Percentiles rank a stretch among this genome's conserved stretches.
Conservation (phyloP, 2,888 invertebrate species). For the Scrobipalpa costella region DNA sequence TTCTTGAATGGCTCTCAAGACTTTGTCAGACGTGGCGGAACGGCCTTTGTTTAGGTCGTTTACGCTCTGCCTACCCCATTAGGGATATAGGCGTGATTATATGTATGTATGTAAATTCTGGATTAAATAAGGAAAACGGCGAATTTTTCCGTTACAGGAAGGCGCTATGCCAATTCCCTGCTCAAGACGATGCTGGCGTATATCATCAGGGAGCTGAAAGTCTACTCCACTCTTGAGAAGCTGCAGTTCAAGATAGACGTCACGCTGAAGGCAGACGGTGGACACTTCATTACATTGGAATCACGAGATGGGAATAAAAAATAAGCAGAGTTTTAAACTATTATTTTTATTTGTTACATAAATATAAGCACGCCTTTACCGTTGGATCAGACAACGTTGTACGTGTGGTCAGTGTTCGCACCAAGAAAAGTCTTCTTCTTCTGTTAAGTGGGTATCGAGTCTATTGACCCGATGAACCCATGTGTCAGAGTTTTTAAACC, state of each 20-base stretch:
- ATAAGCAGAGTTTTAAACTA: neutral
- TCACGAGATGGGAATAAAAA: conserved; percentile 29
- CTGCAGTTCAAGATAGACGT: conserved; percentile 54
- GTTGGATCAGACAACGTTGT: no score
- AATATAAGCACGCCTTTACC: neutral
- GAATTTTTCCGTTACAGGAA: conserved; percentile 47
- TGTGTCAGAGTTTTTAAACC: no score
- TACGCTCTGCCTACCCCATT: no score
- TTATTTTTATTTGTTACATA: neutral
- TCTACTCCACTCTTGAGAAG: conserved; percentile 49
- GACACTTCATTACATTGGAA: conserved; percentile 51
- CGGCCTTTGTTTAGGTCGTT: no score
- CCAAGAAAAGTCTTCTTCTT: no score
- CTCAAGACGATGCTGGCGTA: conserved; percentile 57
- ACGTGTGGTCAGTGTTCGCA: no score
- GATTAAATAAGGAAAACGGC: no score
- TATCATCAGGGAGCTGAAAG: conserved; percentile 51
- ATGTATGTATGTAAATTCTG: neutral
- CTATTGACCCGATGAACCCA: no score
- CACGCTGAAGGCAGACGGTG: conserved; percentile 46
- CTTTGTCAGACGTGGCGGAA: no score
- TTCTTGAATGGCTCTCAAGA: no score
- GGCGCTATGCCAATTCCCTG: conserved; percentile 57
- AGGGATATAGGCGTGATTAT: no score
- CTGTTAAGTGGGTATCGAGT: no score